These are phyloP conservation scores for Elephas maximus DNA, from an alignment of 2,113 vertebrate species.

Conservation along the genomic window DNA sequence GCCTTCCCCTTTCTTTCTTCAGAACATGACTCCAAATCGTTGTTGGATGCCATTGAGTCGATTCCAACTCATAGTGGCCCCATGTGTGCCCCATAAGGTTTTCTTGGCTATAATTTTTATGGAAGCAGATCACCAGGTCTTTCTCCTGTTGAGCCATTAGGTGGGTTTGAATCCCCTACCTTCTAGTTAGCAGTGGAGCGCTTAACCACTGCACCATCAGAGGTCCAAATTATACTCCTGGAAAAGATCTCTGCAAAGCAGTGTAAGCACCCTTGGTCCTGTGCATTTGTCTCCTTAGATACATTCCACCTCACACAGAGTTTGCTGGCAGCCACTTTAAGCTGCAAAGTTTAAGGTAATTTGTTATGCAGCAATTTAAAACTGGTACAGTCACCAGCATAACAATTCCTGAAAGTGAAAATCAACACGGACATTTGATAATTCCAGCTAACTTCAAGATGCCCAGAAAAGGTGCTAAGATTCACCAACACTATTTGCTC, in stretches of 20 bases:
- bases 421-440: neutral
- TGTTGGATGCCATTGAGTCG: too few relatives aligned
- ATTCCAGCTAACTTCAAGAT: neutral
- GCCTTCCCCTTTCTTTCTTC: neutral
- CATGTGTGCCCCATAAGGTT: too few relatives aligned
- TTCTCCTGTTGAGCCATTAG: too few relatives aligned
- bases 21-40: neutral
- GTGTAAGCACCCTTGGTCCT: neutral
- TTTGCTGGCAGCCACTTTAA: slow-evolving; percentile 18
- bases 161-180: too few relatives aligned
- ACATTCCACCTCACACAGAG: neutral
- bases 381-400: neutral
- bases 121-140: too few relatives aligned
- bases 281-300: neutral
- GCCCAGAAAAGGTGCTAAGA: neutral
- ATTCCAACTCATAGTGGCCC: too few relatives aligned
- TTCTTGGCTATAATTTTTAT: too few relatives aligned
- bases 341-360: neutral
- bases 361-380: neutral
- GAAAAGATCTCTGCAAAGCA: neutral
- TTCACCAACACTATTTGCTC: neutral
- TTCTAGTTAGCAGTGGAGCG: too few relatives aligned
- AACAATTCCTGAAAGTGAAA: slow-evolving; percentile 38
- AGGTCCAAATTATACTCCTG: neutral
- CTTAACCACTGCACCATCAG: too few relatives aligned